Percentiles rank a stretch among this genome's conserved stretches.
Evolutionary conservation across 1,140 invertebrate genomes (phyloP).

Genomic region (Palaemon carinicauda): DNA sequence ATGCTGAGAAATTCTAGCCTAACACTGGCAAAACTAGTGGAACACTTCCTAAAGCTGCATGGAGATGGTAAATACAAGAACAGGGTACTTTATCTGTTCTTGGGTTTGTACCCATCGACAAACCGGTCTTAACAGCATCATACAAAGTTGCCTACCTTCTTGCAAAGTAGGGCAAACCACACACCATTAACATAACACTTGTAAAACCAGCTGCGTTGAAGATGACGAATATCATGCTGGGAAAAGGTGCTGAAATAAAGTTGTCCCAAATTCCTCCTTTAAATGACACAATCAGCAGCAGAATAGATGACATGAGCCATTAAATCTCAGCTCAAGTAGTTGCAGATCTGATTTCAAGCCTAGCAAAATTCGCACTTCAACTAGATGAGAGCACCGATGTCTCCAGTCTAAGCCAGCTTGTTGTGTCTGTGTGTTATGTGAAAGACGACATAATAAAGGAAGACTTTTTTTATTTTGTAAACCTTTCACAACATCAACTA

Average conservation of each 20-base stretch:
- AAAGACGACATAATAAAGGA: no score
- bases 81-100: background rate
- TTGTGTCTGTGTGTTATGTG: no score
- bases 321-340: no score
- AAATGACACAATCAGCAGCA: slow-evolving; percentile 21
- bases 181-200: slow-evolving; percentile 17
- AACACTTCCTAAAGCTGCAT: no score
- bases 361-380: background rate
- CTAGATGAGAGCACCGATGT: background rate
- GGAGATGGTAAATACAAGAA: no score
- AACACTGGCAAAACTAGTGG: no score
- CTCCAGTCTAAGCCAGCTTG: no score
- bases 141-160: slow-evolving; percentile 21
- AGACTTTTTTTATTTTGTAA: no score
- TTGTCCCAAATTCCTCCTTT: slow-evolving; percentile 2
- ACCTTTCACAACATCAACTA: no score
- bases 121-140: background rate
- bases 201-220: slow-evolving; percentile 20
- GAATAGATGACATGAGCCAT: no score
- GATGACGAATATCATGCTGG: slow-evolving; percentile 14
- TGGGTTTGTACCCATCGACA: no score
- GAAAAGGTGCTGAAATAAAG: slow-evolving; percentile 11
- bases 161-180: slow-evolving; percentile 18
- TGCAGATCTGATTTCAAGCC: background rate
- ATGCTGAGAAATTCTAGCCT: slow-evolving; percentile 22